Percentiles rank a stretch among this genome's conserved stretches.
phyloP scores from a whole-genome alignment of 2,113 vertebrate species.

The Pholis gunnellus region DNA sequence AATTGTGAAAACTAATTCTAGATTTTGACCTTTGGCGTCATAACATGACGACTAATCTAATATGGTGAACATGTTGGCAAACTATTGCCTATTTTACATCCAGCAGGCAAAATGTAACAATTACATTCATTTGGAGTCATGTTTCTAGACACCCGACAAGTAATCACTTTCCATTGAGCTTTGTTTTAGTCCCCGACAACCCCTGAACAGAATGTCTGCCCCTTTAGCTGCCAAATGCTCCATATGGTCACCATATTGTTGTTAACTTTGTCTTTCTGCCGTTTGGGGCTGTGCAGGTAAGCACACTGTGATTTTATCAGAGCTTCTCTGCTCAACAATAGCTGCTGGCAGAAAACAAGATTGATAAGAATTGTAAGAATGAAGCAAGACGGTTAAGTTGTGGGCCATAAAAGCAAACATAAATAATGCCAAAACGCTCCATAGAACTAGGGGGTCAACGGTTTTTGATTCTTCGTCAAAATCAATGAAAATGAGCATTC shows the following conservation, averaged over 20 bases:
- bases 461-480: no score
- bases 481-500: no score
- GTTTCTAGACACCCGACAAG: background rate
- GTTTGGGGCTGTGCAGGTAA: background rate
- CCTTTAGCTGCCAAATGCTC: background rate
- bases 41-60: background rate
- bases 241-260: background rate
- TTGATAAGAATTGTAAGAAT: background rate
- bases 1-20: conserved; percentile 15
- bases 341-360: background rate
- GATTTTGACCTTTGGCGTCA: conserved; percentile 7
- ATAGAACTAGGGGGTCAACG: background rate
- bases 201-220: background rate
- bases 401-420: background rate
- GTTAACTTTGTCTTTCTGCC: background rate
- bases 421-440: background rate
- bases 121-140: background rate
- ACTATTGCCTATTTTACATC: background rate
- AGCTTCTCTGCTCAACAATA: background rate
- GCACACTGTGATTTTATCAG: background rate
- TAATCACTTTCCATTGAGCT: background rate
- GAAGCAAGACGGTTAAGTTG: background rate
- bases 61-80: background rate
- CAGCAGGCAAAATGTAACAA: background rate
- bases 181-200: background rate